These are phyloP conservation scores for Falcaria lacertinaria DNA, from an alignment of 2,888 invertebrate species.

Conservation along the genomic window DNA sequence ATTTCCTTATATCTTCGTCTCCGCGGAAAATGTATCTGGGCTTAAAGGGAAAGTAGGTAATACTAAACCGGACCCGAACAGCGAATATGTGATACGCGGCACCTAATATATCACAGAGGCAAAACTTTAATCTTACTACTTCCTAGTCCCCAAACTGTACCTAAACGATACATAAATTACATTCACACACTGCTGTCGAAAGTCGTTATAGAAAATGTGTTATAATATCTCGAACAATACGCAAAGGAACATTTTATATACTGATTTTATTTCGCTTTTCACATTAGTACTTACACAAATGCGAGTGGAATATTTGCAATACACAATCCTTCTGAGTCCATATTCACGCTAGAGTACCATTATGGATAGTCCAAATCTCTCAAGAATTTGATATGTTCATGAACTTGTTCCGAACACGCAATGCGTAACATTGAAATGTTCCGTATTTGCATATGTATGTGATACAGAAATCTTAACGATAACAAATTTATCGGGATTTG, in stretches of 20 bases:
- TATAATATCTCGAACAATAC: no score
- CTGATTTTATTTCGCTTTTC: background rate
- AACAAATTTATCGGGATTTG: constrained; percentile 42
- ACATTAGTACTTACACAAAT: background rate
- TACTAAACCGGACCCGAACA: constrained; percentile 45
- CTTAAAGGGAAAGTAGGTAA: constrained; percentile 48
- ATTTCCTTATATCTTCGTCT: constrained; percentile 53
- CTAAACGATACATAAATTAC: constrained; percentile 23
- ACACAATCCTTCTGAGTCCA: background rate
- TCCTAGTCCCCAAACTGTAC: constrained; percentile 22
- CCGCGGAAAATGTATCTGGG: constrained; percentile 50
- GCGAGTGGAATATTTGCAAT: background rate
- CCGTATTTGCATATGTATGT: constrained; percentile 43
- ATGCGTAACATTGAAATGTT: constrained; percentile 33
- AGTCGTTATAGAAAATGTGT: background rate
- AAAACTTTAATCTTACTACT: constrained; percentile 45
- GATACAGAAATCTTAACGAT: constrained; percentile 50
- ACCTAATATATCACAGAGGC: constrained; percentile 52
- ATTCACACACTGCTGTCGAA: constrained; percentile 14
- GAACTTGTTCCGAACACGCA: constrained; percentile 32
- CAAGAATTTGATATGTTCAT: constrained; percentile 33
- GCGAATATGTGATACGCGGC: constrained; percentile 49
- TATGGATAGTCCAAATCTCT: constrained; percentile 4
- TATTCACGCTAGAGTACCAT: background rate
- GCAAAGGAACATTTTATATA: no score